phyloP scores from a whole-genome alignment of 2,797 vertebrate species.

The Enteromius paludinosus region DNA sequence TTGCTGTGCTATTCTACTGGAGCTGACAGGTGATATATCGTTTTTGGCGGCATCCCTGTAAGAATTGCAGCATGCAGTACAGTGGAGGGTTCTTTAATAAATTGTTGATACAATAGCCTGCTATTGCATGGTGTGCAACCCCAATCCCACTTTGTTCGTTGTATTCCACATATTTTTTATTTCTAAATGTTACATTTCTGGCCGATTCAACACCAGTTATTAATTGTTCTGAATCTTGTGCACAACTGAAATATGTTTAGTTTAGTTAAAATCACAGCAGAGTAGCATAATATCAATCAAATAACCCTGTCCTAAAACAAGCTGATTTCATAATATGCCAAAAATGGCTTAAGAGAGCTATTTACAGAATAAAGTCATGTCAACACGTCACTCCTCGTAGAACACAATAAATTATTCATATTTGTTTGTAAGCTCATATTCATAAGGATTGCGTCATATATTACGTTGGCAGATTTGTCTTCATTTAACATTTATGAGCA shows the following conservation, averaged over 20 bases:
- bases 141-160: background rate
- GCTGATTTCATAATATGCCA: background rate
- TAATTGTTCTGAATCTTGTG: background rate
- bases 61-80: background rate
- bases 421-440: background rate
- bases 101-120: constrained; percentile 17
- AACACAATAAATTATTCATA: constrained; percentile 2
- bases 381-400: background rate
- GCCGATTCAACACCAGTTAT: background rate
- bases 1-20: background rate
- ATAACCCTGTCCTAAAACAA: background rate
- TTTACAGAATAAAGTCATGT: background rate
- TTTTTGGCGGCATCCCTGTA: background rate
- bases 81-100: background rate
- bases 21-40: background rate
- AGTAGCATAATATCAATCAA: background rate
- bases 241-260: background rate
- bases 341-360: background rate
- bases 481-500: constrained; percentile 13
- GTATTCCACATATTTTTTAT: background rate
- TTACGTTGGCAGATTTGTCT: constrained; percentile 5
- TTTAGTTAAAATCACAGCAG: background rate
- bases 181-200: background rate
- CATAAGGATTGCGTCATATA: background rate
- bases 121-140: background rate